These are phyloP conservation scores for Polyploca ridens DNA, from an alignment of 2,888 invertebrate species.

Conservation along the genomic window DNA sequence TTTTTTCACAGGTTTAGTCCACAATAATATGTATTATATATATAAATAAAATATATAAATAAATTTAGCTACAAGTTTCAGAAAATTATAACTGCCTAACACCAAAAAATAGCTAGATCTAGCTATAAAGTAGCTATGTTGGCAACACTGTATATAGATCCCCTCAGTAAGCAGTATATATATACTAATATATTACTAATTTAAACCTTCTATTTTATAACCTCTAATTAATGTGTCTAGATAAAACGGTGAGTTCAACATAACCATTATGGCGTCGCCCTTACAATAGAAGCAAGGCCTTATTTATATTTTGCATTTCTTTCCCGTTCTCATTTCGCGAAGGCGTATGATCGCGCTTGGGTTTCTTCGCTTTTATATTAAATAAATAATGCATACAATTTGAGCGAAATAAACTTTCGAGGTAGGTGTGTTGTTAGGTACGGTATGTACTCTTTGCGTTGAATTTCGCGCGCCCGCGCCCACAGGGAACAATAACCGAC, in stretches of 20 bases:
- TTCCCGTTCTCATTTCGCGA: slow-evolving; percentile 60
- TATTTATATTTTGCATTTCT: slow-evolving; percentile 50
- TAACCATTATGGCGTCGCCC: slow-evolving; percentile 18
- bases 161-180: no score
- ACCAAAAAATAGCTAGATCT: no score
- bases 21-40: no score
- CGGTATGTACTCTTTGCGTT: slow-evolving; percentile 57
- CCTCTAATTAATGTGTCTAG: no score
- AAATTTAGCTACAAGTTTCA: no score
- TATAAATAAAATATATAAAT: no score
- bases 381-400: slow-evolving; percentile 84
- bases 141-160: no score
- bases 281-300: slow-evolving; percentile 21
- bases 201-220: no score
- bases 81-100: no score
- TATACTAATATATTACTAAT: no score
- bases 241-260: neutral
- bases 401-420: slow-evolving; percentile 80
- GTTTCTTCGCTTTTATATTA: slow-evolving; percentile 83
- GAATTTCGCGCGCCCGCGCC: slow-evolving; percentile 70
- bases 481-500: slow-evolving; percentile 76
- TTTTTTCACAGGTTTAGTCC: no score
- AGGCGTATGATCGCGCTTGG: slow-evolving; percentile 68
- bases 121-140: no score
- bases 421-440: slow-evolving; percentile 58